Evolutionary conservation across 2,797 vertebrate species (phyloP).

Genomic region (Sebastes cheni): DNA sequence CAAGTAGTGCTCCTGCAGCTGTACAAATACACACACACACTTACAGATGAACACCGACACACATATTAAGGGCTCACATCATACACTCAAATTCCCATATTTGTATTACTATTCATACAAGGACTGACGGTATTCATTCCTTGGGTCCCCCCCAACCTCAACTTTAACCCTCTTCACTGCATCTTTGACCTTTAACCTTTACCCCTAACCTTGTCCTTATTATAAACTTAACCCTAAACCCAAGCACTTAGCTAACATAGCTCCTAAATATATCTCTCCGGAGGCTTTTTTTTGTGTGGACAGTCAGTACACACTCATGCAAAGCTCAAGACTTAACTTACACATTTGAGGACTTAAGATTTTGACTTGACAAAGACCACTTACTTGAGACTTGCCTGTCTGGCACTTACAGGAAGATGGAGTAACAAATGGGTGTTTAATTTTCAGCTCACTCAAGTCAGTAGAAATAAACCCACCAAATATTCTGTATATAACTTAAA

Average conservation of each 20-base stretch:
- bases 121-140: constrained; percentile 4
- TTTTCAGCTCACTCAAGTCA: neutral
- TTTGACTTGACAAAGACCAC: neutral
- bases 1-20: constrained; percentile 73
- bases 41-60: neutral
- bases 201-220: constrained; percentile 34
- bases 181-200: constrained; percentile 46
- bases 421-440: too few species aligned
- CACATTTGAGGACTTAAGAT: neutral
- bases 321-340: neutral
- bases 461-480: neutral
- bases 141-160: neutral
- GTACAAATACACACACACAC: constrained; percentile 74
- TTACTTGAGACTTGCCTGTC: too few species aligned
- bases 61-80: neutral
- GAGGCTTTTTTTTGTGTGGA: neutral
- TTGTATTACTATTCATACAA: neutral
- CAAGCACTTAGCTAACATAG: neutral
- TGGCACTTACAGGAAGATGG: too few species aligned
- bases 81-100: neutral
- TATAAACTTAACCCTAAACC: constrained; percentile 44
- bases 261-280: constrained; percentile 8
- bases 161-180: constrained; percentile 15
- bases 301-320: neutral
- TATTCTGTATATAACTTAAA: neutral